Conservation (phyloP, 2,113 vertebrate species). For the Oxyruncus cristatus region DNA sequence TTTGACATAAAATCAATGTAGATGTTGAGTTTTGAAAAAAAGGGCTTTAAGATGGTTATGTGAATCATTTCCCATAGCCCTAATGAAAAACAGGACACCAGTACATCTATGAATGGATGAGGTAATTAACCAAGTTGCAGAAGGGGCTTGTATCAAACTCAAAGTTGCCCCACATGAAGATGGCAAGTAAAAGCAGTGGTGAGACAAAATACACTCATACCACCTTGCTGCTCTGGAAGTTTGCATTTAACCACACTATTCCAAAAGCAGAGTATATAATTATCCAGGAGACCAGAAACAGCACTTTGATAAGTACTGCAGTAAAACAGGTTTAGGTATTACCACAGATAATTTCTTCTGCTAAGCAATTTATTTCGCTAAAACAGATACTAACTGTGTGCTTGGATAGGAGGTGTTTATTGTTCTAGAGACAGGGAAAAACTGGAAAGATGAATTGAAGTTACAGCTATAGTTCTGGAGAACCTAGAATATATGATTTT, state of each 20-base stretch:
- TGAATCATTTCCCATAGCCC: background rate
- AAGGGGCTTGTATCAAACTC: background rate
- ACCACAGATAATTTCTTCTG: background rate
- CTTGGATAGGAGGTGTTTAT: background rate
- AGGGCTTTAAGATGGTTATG: background rate
- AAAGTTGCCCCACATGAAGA: background rate
- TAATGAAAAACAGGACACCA: background rate
- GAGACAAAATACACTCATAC: background rate
- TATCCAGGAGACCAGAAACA: background rate
- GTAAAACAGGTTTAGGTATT: conserved; percentile 29
- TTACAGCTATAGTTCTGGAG: background rate
- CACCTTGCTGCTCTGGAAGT: background rate
- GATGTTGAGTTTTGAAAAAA: background rate
- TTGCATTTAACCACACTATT: background rate
- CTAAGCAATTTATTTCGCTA: background rate
- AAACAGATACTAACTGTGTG: background rate
- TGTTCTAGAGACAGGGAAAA: background rate
- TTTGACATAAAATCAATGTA: background rate
- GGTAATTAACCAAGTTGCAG: background rate
- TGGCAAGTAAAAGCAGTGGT: background rate
- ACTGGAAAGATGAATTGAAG: background rate
- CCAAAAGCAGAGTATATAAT: background rate
- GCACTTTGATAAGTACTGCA: background rate
- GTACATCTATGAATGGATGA: background rate
- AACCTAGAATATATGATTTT: background rate